These are phyloP conservation scores for Halcyon chelicuti DNA, from an alignment of 2,797 vertebrate species.

Conservation along the genomic window DNA sequence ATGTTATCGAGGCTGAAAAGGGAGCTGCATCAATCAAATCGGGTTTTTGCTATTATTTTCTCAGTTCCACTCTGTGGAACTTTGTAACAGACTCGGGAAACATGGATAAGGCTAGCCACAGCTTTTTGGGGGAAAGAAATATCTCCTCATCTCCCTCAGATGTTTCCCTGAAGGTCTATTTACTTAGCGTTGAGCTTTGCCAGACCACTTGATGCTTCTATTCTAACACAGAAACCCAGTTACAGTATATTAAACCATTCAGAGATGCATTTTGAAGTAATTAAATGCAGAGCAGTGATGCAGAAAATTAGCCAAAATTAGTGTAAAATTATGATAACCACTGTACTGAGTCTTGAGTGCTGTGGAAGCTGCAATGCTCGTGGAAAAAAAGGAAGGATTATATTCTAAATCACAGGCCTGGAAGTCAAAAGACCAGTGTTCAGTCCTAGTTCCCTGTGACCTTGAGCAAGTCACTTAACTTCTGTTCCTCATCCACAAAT, in stretches of 20 bases:
- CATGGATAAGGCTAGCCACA: background rate
- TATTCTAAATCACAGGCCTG: background rate
- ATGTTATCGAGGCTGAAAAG: background rate
- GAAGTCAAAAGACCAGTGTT: background rate
- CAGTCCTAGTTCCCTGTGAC: background rate
- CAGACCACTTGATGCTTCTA: slow-evolving; percentile 40
- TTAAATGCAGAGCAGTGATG: slow-evolving; percentile 30
- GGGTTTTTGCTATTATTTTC: background rate
- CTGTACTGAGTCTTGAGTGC: background rate
- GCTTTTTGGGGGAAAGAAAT: slow-evolving; percentile 14
- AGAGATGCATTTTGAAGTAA: slow-evolving; percentile 50
- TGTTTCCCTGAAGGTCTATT: slow-evolving; percentile 35
- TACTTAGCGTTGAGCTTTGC: slow-evolving; percentile 56
- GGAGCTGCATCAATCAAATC: background rate
- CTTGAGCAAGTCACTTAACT: background rate
- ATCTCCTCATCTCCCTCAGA: background rate
- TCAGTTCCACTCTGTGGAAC: background rate
- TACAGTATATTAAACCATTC: slow-evolving; percentile 21
- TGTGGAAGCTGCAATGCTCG: background rate
- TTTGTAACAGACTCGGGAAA: background rate
- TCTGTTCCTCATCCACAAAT: background rate
- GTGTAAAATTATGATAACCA: slow-evolving; percentile 46
- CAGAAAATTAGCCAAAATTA: slow-evolving; percentile 60
- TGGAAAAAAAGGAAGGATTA: background rate
- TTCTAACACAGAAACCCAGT: slow-evolving; percentile 19